Evolutionary conservation across 2,888 invertebrate genomes (phyloP).

Genomic region (Drosophila anceps): DNA sequence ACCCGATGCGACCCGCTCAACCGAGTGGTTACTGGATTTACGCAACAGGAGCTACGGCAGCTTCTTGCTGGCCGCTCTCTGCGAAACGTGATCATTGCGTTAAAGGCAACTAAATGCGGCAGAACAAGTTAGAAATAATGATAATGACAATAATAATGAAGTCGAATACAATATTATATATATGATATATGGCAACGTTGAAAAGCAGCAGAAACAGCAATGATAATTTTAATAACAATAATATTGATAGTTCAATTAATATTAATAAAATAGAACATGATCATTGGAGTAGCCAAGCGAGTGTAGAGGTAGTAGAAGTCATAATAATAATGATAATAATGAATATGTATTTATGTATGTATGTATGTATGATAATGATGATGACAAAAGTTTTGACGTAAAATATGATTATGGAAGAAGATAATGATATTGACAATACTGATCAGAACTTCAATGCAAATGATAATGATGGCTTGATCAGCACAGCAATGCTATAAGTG

Average conservation of each 20-base stretch:
- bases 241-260: neutral
- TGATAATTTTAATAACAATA: neutral
- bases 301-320: neutral
- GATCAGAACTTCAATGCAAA: neutral
- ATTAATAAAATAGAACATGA: neutral
- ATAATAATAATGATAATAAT: constrained; percentile 1
- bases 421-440: neutral
- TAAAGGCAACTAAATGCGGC: constrained; percentile 41
- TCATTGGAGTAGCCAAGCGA: neutral
- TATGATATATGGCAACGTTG: neutral
- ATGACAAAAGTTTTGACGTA: too few relatives aligned
- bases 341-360: too few relatives aligned
- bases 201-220: neutral
- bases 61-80: constrained; percentile 57
- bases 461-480: too few relatives aligned
- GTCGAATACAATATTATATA: neutral
- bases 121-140: constrained; percentile 15
- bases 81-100: constrained; percentile 72
- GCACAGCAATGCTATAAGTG: neutral
- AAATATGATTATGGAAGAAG: too few relatives aligned
- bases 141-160: constrained; percentile 8
- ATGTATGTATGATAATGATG: too few relatives aligned
- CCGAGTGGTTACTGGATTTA: constrained; percentile 77
- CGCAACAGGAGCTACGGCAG: constrained; percentile 74
- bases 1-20: constrained; percentile 45